Percentiles rank a stretch among this genome's conserved stretches.
phyloP scores from a whole-genome alignment of 2,888 invertebrate species.

The Thereva nobilitata region DNA sequence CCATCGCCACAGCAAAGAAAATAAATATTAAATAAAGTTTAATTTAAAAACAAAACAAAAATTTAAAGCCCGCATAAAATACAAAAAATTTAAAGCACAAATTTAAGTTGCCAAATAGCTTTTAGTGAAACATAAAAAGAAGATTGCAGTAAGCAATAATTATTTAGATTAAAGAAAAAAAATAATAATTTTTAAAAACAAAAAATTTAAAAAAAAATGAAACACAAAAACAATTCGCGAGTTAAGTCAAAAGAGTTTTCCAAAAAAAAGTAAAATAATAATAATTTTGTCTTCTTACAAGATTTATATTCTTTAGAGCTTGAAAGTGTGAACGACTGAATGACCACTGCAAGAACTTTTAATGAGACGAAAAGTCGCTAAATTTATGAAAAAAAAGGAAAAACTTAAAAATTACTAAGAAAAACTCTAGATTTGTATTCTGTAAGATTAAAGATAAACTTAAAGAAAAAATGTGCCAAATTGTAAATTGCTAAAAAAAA shows the following conservation, averaged over 20 bases:
- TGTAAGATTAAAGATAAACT: slow-evolving; percentile 34
- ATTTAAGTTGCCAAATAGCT: slow-evolving; percentile 34
- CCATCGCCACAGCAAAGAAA: neutral
- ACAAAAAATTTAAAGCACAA: slow-evolving; percentile 14
- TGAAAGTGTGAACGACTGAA: slow-evolving; percentile 13
- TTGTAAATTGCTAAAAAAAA: slow-evolving; percentile 51
- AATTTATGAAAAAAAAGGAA: slow-evolving; percentile 29
- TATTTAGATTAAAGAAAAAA: neutral
- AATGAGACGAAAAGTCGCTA: slow-evolving; percentile 24
- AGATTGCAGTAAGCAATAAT: slow-evolving; percentile 30
- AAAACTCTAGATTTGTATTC: slow-evolving; percentile 19
- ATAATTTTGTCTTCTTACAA: slow-evolving; percentile 27
- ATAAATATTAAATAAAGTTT: slow-evolving; percentile 1
- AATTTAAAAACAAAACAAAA: slow-evolving; percentile 6
- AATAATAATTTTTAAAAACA: no score
- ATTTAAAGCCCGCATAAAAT: slow-evolving; percentile 11
- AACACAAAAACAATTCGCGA: no score
- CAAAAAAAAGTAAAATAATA: neutral
- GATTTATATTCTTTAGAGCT: slow-evolving; percentile 14
- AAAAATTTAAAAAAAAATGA: no score
- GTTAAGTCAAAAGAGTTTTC: slow-evolving; percentile 11
- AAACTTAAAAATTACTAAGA: slow-evolving; percentile 12
- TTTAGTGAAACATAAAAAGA: slow-evolving; percentile 23
- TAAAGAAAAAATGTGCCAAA: slow-evolving; percentile 54
- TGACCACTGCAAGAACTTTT: slow-evolving; percentile 32